These are phyloP conservation scores for Drosophila monieri DNA, from an alignment of 2,888 invertebrate species.

Conservation along the genomic window DNA sequence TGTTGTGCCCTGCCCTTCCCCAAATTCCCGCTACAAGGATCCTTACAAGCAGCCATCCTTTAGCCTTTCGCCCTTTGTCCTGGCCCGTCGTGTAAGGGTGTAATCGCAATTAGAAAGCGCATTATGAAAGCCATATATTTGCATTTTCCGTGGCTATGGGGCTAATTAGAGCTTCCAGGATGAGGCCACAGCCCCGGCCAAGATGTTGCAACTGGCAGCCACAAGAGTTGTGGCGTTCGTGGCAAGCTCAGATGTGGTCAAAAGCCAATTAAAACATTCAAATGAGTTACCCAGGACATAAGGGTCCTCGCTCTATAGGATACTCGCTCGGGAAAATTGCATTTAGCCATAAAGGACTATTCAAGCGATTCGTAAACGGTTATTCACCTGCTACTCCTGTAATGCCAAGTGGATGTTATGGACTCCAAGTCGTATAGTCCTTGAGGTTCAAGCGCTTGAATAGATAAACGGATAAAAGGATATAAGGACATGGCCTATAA, in stretches of 20 bases:
- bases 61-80: not conserved
- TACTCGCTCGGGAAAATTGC: not conserved
- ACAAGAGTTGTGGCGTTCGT: conserved; percentile 6
- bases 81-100: not conserved
- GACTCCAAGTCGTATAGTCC: not conserved
- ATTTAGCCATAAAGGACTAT: not conserved
- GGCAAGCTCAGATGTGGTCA: conserved; percentile 16
- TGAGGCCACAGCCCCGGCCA: not conserved
- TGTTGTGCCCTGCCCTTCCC: conserved; percentile 1
- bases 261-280: conserved; percentile 16
- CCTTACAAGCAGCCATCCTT: not conserved
- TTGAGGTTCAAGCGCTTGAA: too few species aligned
- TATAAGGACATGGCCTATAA: not conserved
- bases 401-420: too few species aligned
- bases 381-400: not conserved
- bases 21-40: not conserved
- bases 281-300: not conserved
- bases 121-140: conserved; percentile 27
- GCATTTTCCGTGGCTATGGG: conserved; percentile 12
- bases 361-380: not conserved
- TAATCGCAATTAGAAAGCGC: conserved; percentile 24
- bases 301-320: not conserved
- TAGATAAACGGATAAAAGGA: too few species aligned
- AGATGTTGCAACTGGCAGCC: conserved; percentile 13
- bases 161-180: conserved; percentile 15